A percentile compares a stretch with the other conserved stretches of the same genome.
Conservation (phyloP, 2,888 invertebrate species). For the Torymus aiolomorphi region DNA sequence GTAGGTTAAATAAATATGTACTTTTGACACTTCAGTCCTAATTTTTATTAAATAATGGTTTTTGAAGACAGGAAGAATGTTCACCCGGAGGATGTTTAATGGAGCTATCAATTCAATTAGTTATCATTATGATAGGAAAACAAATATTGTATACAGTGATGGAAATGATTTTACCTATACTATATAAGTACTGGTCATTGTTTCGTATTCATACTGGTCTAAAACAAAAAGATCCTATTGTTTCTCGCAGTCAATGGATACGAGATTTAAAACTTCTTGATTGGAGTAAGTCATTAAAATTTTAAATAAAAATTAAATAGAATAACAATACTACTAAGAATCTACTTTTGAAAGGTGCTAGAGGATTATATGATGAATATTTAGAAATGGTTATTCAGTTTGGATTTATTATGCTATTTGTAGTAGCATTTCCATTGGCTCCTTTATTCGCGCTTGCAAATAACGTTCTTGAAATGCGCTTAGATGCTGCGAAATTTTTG, state of each 20-base stretch:
- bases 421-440: conserved; percentile 90
- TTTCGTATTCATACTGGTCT: conserved; percentile 72
- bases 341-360: conserved; percentile 75
- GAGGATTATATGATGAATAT: conserved; percentile 88
- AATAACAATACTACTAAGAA: background rate
- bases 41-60: conserved; percentile 9
- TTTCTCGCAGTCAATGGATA: conserved; percentile 78
- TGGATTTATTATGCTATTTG: conserved; percentile 91
- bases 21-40: conserved; percentile 9
- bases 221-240: conserved; percentile 68
- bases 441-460: conserved; percentile 89
- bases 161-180: conserved; percentile 85
- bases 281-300: conserved; percentile 74
- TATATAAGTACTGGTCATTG: conserved; percentile 78
- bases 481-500: conserved; percentile 89
- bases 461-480: conserved; percentile 88
- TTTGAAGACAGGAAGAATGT: conserved; percentile 79
- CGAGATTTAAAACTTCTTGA: conserved; percentile 80
- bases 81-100: conserved; percentile 90
- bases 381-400: conserved; percentile 93
- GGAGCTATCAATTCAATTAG: conserved; percentile 90
- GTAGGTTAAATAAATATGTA: conserved; percentile 49
- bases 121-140: conserved; percentile 91
- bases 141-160: conserved; percentile 86
- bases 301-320: background rate